Evolutionary conservation across 2,113 vertebrate genomes (phyloP).

Genomic region (Rhea pennata): DNA sequence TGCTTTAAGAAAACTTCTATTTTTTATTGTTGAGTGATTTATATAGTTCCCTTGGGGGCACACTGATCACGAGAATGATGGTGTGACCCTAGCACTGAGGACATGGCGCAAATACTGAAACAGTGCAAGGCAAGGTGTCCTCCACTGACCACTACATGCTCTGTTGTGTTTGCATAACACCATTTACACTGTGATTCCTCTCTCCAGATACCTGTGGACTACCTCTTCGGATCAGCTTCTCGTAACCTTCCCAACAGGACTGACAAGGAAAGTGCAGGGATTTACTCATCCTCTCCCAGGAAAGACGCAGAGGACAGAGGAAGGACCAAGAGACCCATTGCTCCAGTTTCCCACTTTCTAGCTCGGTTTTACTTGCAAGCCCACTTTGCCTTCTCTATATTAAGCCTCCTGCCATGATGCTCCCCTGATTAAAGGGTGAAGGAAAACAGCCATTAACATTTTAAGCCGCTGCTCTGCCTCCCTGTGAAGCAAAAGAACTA

Average conservation of each 20-base stretch:
- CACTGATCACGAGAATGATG: not conserved
- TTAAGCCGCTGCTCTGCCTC: not conserved
- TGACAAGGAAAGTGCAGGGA: not conserved
- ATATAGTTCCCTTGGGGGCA: not conserved
- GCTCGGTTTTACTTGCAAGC: too few relatives aligned
- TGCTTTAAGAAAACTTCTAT: not conserved
- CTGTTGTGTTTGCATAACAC: too few relatives aligned
- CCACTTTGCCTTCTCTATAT: too few relatives aligned
- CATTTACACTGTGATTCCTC: not conserved
- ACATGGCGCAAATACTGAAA: accelerated
- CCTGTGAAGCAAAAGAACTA: not conserved
- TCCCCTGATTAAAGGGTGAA: too few relatives aligned
- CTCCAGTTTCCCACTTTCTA: too few relatives aligned
- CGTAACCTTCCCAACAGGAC: not conserved
- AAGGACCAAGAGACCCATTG: too few relatives aligned
- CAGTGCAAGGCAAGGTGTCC: not conserved
- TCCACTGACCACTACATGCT: not conserved
- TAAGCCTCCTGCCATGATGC: too few relatives aligned
- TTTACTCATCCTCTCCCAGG: not conserved
- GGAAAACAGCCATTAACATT: too few relatives aligned
- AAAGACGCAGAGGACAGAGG: too few relatives aligned
- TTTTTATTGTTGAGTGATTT: not conserved
- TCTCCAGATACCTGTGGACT: accelerated
- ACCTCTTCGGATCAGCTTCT: not conserved
- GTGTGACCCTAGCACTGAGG: accelerated